Base-by-base conservation (phyloP, 2,888 invertebrate species). In the Catocala fraxini region DNA sequence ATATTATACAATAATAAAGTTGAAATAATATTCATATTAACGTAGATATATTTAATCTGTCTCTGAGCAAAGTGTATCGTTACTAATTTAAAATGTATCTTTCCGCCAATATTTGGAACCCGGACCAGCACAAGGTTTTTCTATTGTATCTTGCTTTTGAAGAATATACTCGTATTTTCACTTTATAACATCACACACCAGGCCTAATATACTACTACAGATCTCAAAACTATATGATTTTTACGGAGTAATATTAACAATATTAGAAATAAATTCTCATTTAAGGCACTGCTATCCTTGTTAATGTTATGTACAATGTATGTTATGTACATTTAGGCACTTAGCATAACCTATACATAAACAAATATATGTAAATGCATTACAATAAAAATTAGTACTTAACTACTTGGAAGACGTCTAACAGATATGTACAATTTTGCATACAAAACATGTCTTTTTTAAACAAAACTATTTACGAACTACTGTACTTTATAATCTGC, bases 401-500 rank as follows among this genome's bases (percentile, higher is more conserved):
- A 87, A 72, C 72, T 83, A 85, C 41, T 65, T 90, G 90, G 91
- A 91, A 91, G 91, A 90, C 90, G 67, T 65, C 77, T 71, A 82
- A 60, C 56, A 65, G 65, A 77, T 89, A 89, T 89, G 70, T 89
- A 91, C 89, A 79, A 73, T 70, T 77, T 75, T 70, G 70, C 62
- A 68, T 70, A 71, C 42, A 76, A 66, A 63, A 79, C 74, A 75
- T 89, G 89, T 89, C 89, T 89, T 90, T 88, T 88, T 69, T 63
- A 81, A 79, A 79, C 77, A 70, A 71, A 73, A 75, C 53, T 70
- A 72, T 74, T 77, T 56, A 60, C 73, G 58, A 68, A 59, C 69
- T 75, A 81, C 63, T 86, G 85, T 87, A 87, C 85, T 86, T 86
- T 59, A 51, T 45, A 58, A 56, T 51, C 25, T 56, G 45, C 41